phyloP scores from a whole-genome alignment of 2,888 invertebrate genomes.

The Salpingus planirostris region DNA sequence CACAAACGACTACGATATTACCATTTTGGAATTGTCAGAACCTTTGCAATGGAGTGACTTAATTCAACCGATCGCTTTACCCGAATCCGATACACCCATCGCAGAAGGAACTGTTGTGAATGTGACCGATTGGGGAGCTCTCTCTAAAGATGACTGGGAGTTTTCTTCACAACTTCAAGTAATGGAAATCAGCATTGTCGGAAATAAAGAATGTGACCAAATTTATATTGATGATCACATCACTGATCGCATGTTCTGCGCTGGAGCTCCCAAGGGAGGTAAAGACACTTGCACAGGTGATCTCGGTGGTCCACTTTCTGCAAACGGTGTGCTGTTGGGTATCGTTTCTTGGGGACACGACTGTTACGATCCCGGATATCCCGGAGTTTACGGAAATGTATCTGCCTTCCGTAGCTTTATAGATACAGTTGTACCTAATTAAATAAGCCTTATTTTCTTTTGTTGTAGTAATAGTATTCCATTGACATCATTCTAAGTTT shows the following conservation, averaged over 20 bases:
- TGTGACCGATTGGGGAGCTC: background rate
- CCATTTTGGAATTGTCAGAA: background rate
- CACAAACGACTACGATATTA: background rate
- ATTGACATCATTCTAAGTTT: too few relatives aligned
- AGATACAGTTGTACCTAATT: too few relatives aligned
- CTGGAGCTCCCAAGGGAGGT: slow-evolving; percentile 2
- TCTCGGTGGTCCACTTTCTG: slow-evolving; percentile 1
- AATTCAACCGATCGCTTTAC: slow-evolving; percentile 1
- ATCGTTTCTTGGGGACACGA: slow-evolving; percentile 83
- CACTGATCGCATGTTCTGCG: slow-evolving; percentile 1
- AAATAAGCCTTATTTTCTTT: too few relatives aligned
- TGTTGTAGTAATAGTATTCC: too few relatives aligned
- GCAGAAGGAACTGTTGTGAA: background rate
- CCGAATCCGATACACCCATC: background rate
- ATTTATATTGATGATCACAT: slow-evolving; percentile 7
- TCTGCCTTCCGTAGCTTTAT: too few relatives aligned
- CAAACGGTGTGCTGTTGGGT: slow-evolving; percentile 34
- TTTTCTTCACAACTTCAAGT: background rate
- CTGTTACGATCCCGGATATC: slow-evolving; percentile 63
- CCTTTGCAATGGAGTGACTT: background rate
- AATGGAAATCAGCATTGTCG: background rate
- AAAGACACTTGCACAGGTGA: slow-evolving; percentile 1
- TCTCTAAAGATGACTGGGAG: background rate
- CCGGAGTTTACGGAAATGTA: slow-evolving; percentile 67
- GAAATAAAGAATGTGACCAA: background rate